These are phyloP conservation scores for Ctenopoma kingsleyae DNA, from an alignment of 2,797 vertebrate species.

Conservation along the genomic window DNA sequence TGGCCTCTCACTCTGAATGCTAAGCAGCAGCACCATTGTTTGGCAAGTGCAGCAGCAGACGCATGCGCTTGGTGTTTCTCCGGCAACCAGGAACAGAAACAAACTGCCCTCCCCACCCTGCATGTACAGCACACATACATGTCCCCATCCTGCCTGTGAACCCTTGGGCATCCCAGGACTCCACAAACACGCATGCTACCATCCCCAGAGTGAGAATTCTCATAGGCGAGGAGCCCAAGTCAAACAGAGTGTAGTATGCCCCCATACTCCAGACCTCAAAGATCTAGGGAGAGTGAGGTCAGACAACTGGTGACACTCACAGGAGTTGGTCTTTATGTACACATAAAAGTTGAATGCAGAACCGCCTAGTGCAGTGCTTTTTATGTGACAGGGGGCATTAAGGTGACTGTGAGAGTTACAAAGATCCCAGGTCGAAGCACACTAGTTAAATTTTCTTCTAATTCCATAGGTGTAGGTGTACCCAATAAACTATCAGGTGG, in stretches of 20 bases:
- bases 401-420: background rate
- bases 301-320: constrained; percentile 47
- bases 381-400: background rate
- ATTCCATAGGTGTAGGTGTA: too few species aligned
- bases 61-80: constrained; percentile 82
- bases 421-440: constrained; percentile 2
- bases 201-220: constrained; percentile 62
- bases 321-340: constrained; percentile 24
- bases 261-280: constrained; percentile 56
- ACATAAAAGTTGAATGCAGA: constrained; percentile 32
- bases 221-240: constrained; percentile 30
- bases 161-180: constrained; percentile 32
- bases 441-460: constrained; percentile 6
- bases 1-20: constrained; percentile 85
- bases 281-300: constrained; percentile 41
- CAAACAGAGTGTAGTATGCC: constrained; percentile 32
- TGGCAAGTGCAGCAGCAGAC: constrained; percentile 80
- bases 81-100: constrained; percentile 80
- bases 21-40: constrained; percentile 87
- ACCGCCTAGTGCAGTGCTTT: background rate
- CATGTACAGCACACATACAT: constrained; percentile 28
- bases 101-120: constrained; percentile 56
- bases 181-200: constrained; percentile 40
- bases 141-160: constrained; percentile 15
- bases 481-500: background rate